Evolutionary conservation across 2,888 invertebrate genomes (phyloP).

Genomic region (Vesta saturnalis): DNA sequence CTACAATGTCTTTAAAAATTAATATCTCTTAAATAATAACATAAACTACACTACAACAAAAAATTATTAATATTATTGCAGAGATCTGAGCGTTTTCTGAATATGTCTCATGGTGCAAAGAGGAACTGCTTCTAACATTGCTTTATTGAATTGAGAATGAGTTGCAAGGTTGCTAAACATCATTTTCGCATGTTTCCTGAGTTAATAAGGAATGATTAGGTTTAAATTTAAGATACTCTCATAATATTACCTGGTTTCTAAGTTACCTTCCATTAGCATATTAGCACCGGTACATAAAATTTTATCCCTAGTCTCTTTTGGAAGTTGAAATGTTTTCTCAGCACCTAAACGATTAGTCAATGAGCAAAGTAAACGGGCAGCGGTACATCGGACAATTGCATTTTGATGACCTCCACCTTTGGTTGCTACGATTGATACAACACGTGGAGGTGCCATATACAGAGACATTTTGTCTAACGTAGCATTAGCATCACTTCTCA

Average conservation of each 20-base stretch:
- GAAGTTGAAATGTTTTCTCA: slow-evolving; percentile 75
- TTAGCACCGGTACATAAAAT: slow-evolving; percentile 84
- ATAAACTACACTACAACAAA: slow-evolving; percentile 16
- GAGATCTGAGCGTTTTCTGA: slow-evolving; percentile 78
- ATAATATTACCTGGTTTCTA: slow-evolving; percentile 77
- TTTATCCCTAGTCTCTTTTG: slow-evolving; percentile 81
- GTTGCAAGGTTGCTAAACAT: slow-evolving; percentile 78
- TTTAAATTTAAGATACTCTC: neutral
- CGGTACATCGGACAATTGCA: slow-evolving; percentile 84
- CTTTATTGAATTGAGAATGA: slow-evolving; percentile 79
- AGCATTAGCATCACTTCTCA: slow-evolving; percentile 86
- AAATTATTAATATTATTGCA: slow-evolving; percentile 55
- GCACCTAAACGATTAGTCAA: slow-evolving; percentile 80
- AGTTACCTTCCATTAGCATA: slow-evolving; percentile 84
- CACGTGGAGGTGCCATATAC: slow-evolving; percentile 74
- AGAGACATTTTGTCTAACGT: slow-evolving; percentile 87
- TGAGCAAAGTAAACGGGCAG: slow-evolving; percentile 79
- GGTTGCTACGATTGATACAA: slow-evolving; percentile 72
- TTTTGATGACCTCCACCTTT: slow-evolving; percentile 86
- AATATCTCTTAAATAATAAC: slow-evolving; percentile 15
- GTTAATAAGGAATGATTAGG: neutral
- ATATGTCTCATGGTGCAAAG: slow-evolving; percentile 82
- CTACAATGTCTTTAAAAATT: slow-evolving; percentile 12
- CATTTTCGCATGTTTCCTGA: slow-evolving; percentile 78
- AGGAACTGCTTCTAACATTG: slow-evolving; percentile 83